Evolutionary conservation across 1,140 invertebrate species (phyloP), one percentile per base, ranked within the genome.

Genomic region (Cryptotermes secundus): DNA sequence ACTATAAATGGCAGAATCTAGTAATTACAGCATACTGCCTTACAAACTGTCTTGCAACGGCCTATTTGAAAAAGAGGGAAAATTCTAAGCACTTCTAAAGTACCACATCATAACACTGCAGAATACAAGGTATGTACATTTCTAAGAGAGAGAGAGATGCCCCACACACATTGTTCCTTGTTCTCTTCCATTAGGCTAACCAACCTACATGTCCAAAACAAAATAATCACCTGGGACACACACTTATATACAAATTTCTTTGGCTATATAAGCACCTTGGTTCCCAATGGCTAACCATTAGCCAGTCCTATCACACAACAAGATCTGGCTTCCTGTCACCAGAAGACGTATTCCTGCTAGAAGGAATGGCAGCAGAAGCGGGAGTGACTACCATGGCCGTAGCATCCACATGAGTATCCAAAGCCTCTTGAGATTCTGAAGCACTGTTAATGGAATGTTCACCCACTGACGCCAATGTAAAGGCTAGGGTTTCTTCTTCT

Each of bases 371-470:
- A 31, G 59, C 26, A 72, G 59, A 4, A 72, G 26, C 26, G 16
- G 45, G 45, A 19, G n/a, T n/a, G 2, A 72, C 6, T 31, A 72
- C 59, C 1, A 31, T 16, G 26, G n/a, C n/a, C 0, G 59, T 14
- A 2, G 9, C 59, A 72, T 72, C 53, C 19, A 59, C 26, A 1
- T 59, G 19, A 22, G 53, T 6, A 24, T 59, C 59, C 26, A 72
- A 72, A 31, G 26, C 59, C 59, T 72, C 59, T 72, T 12, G 59
- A 72, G 59, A 72, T 72, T 72, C 59, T 72, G n/a, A 31, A 31
- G 59, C 59, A 72, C 26, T 72, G 59, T 72, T 72, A 72, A 72
- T 72, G 59, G 59, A 72, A 72, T 72, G 59, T 72, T 72, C 59
- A 72, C 59, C 59, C 31, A 26, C 7, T 9, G 59, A 72, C 10